phyloP scores from a whole-genome alignment of 2,797 vertebrate genomes.

The Eptatretus atami region DNA sequence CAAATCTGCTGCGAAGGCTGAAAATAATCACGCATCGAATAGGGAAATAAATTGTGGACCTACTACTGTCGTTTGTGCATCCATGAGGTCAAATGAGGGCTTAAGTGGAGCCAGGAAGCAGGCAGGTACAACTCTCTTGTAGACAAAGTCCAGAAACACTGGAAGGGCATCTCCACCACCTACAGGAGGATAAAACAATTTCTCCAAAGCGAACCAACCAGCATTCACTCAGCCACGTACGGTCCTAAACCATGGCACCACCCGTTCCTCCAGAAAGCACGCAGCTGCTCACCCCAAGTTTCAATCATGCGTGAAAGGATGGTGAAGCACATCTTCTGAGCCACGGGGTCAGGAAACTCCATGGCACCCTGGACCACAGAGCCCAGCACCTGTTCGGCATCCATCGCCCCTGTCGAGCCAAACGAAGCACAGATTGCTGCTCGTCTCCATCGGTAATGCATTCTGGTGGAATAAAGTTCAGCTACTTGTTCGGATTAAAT shows the following conservation, averaged over 20 bases:
- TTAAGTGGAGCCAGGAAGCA: slow-evolving; percentile 88
- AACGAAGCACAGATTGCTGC: neutral
- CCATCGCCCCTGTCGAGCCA: slow-evolving; percentile 31
- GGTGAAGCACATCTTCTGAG: slow-evolving; percentile 95
- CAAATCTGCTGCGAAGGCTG: neutral
- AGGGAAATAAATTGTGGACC: slow-evolving; percentile 11
- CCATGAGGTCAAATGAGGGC: slow-evolving; percentile 69
- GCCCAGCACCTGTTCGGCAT: slow-evolving; percentile 57
- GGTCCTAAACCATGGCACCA: neutral
- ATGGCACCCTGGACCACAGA: slow-evolving; percentile 87
- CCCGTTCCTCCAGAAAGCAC: neutral
- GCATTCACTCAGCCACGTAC: neutral
- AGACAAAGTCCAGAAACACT: slow-evolving; percentile 86
- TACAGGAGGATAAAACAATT: slow-evolving; percentile 13
- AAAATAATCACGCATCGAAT: neutral
- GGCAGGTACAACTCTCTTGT: slow-evolving; percentile 78
- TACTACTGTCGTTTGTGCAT: slow-evolving; percentile 81
- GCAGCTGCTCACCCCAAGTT: slow-evolving; percentile 45
- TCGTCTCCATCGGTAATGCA: neutral
- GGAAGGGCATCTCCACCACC: slow-evolving; percentile 75
- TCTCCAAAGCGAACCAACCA: neutral
- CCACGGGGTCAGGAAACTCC: slow-evolving; percentile 76
- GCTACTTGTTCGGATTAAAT: too few relatives aligned
- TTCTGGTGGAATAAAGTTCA: too few relatives aligned
- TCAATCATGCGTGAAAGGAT: slow-evolving; percentile 71